Evolutionary conservation across 1,140 invertebrate genomes (phyloP).

Genomic region (Ceratosolen fusciceps): DNA sequence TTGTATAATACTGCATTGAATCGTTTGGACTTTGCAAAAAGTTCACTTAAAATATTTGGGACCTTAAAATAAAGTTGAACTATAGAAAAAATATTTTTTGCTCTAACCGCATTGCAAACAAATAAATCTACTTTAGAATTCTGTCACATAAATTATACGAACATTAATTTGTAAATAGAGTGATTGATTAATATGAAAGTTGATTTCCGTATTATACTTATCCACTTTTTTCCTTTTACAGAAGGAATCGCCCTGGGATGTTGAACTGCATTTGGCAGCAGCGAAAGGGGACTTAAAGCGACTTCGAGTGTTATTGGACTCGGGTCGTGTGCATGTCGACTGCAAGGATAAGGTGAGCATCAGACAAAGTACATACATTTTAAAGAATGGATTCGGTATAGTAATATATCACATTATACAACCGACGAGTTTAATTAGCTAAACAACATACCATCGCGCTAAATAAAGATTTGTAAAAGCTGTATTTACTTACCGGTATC

Average conservation of each 20-base stretch:
- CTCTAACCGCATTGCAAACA: too few relatives aligned
- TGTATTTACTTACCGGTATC: neutral
- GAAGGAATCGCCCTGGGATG: slow-evolving; percentile 93
- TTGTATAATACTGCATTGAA: too few relatives aligned
- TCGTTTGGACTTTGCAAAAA: too few relatives aligned
- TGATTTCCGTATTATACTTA: too few relatives aligned
- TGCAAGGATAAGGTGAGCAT: slow-evolving; percentile 88
- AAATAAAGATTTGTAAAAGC: neutral
- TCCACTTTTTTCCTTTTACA: slow-evolving; percentile 64
- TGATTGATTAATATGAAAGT: too few relatives aligned
- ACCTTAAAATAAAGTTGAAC: too few relatives aligned
- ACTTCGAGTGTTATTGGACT: slow-evolving; percentile 85
- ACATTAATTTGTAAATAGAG: too few relatives aligned
- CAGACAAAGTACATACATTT: neutral
- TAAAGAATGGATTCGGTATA: neutral
- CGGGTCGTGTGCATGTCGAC: slow-evolving; percentile 93
- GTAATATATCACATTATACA: neutral
- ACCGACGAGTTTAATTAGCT: slow-evolving; percentile 6
- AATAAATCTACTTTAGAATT: too few relatives aligned
- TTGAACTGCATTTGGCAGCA: slow-evolving; percentile 90
- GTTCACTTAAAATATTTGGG: too few relatives aligned
- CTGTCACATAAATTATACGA: too few relatives aligned
- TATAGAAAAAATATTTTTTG: too few relatives aligned
- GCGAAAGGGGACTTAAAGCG: slow-evolving; percentile 85
- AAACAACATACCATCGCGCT: neutral